A percentile compares a stretch with the other conserved stretches of the same genome.
These are phyloP conservation scores for Argya squamiceps DNA, from an alignment of 2,797 vertebrate species.

Conservation along the genomic window DNA sequence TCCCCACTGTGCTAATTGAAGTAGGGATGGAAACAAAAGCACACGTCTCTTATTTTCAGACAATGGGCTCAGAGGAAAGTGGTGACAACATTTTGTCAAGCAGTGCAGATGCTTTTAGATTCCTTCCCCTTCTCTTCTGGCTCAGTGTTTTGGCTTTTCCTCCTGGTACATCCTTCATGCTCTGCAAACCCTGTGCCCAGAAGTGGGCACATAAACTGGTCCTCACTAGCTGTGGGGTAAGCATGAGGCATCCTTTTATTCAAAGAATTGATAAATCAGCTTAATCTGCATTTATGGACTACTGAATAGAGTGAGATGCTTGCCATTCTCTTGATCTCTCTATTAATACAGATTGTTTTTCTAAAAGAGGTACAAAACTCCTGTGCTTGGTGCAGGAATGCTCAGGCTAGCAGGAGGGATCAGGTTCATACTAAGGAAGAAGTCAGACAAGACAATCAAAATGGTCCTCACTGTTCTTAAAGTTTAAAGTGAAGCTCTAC, in stretches of 20 bases:
- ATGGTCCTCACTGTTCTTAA: not conserved
- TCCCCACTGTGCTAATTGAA: not conserved
- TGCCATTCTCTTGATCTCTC: rapidly evolving
- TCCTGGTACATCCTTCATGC: not conserved
- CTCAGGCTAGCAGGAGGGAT: not conserved
- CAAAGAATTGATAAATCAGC: not conserved
- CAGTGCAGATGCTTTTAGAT: not conserved
- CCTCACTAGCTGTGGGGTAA: not conserved
- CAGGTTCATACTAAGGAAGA: not conserved
- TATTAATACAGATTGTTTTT: not conserved
- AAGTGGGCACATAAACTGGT: not conserved
- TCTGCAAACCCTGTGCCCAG: not conserved
- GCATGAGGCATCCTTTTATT: not conserved
- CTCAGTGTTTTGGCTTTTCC: not conserved
- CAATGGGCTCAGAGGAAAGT: not conserved
- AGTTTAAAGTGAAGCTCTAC: not conserved
- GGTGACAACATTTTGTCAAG: not conserved
- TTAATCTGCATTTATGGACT: not conserved
- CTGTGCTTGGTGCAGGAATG: not conserved
- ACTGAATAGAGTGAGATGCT: not conserved
- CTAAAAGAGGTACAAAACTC: not conserved
- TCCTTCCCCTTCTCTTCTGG: not conserved
- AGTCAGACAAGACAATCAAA: not conserved
- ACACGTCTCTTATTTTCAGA: not conserved
- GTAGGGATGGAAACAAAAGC: not conserved